A percentile compares a stretch with the other conserved stretches of the same genome.
Evolutionary conservation across 2,113 vertebrate species (phyloP).

Genomic region (Perca schrenkii): DNA sequence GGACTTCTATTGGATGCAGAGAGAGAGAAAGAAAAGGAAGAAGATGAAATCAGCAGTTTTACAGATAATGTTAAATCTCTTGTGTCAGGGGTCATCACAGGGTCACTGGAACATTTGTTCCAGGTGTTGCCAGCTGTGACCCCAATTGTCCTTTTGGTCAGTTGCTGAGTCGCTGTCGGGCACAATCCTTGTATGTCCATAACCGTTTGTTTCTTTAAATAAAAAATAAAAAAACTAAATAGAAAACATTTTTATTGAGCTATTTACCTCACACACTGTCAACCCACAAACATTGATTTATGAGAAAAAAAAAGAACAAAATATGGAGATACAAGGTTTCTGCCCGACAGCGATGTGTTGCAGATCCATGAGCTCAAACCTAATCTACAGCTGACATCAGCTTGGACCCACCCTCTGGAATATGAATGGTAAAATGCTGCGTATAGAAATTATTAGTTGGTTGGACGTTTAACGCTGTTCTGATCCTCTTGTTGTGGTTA

Average conservation of each 20-base stretch:
- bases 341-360: too few relatives aligned
- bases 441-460: not conserved
- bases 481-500: slow-evolving; percentile 24
- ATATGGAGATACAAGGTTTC: too few relatives aligned
- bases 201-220: too few relatives aligned
- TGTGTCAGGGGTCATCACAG: slow-evolving; percentile 1
- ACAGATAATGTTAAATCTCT: slow-evolving; percentile 19
- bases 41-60: not conserved
- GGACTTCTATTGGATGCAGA: not conserved
- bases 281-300: too few relatives aligned
- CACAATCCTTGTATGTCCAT: not conserved
- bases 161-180: not conserved
- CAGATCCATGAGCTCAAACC: not conserved
- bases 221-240: too few relatives aligned
- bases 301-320: too few relatives aligned
- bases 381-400: not conserved
- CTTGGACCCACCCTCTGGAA: not conserved
- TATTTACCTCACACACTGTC: too few relatives aligned
- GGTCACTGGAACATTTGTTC: slow-evolving; percentile 25
- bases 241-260: too few relatives aligned
- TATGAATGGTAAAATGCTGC: not conserved
- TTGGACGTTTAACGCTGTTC: not conserved
- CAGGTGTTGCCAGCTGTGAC: slow-evolving; percentile 18
- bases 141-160: slow-evolving; percentile 4
- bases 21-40: not conserved